Conservation (phyloP, 2,888 invertebrate species). For the Xestia xanthographa region DNA sequence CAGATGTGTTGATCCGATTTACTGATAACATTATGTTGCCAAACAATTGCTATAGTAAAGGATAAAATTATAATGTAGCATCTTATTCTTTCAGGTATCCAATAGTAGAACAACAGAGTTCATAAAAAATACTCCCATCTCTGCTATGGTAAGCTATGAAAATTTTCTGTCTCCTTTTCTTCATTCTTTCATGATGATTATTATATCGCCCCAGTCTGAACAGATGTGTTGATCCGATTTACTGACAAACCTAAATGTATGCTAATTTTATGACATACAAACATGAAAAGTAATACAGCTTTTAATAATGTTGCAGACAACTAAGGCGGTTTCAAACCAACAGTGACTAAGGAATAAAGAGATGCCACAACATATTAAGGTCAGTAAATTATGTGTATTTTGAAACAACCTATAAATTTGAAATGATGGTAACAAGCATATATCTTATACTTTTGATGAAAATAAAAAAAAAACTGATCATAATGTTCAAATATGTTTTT, state of each 20-base stretch:
- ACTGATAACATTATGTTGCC: neutral
- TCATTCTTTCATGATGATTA: constrained; percentile 68
- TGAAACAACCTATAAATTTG: constrained; percentile 49
- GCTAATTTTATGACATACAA: neutral
- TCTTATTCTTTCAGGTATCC: constrained; percentile 28
- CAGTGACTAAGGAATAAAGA: neutral
- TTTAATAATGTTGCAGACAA: constrained; percentile 17
- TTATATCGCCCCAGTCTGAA: constrained; percentile 83
- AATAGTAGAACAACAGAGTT: neutral
- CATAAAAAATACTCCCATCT: neutral
- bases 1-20: constrained; percentile 36
- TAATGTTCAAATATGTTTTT: no score
- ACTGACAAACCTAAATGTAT: constrained; percentile 60
- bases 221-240: constrained; percentile 76
- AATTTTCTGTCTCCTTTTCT: neutral
- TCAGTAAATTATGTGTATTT: constrained; percentile 23
- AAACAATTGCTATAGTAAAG: constrained; percentile 13
- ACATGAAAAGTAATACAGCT: neutral
- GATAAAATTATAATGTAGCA: neutral
- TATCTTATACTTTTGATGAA: constrained; percentile 75
- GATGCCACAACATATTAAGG: constrained; percentile 5
- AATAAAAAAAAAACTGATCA: constrained; percentile 65
- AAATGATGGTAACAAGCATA: constrained; percentile 78
- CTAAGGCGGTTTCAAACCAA: neutral
- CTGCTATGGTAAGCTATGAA: constrained; percentile 4